Evolutionary conservation across 2,888 invertebrate genomes (phyloP), one percentile per base, ranked within the genome.

Genomic region (Octodonta nipae): DNA sequence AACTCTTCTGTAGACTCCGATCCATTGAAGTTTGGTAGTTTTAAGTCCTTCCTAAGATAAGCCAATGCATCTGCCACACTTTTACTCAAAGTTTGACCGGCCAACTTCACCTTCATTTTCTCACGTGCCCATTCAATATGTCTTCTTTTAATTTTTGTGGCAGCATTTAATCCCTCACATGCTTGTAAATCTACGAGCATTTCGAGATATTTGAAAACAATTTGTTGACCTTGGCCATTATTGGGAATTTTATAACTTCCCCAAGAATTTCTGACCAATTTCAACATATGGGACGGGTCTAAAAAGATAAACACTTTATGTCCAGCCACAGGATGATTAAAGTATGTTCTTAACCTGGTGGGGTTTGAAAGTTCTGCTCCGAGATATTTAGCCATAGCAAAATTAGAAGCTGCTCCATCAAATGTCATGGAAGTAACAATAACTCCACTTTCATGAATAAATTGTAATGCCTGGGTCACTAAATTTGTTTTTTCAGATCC

Each of bases 101-200:
- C 44, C 3, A 48, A 11, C 29, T 31, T 38, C 5, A 48, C 44
- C 29, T 40, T 42, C 40, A 46, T 46, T 37, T 38, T 47, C 30
- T 43, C 33, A 15, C 27, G 34, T 6, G 26, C 26, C 28, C 29
- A 33, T 11, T 13, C 7, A 12, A 28, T 8, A 15, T 33, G 33
- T 16, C 29, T 33, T 25, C 12, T 29, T 15, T 6, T 28, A 2
- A 33, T 7, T 28, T 22, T 24, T n/a, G 26, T 33, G n/a, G 28
- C 29, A n/a, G 24, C 5, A 22, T 28, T 17, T 10, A 33, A 24
- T 2, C 33, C 17, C 12, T 29, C 24, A 11, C 17, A 43, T 5
- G 27, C 16, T 38, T 50, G 43, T 11, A 40, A 7, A 22, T 34
- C 26, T 16, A 27, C 33, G 15, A 48, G 37, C 10, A 41, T 33